phyloP scores from a whole-genome alignment of 2,888 invertebrate genomes.

The Epicampocera succincta region DNA sequence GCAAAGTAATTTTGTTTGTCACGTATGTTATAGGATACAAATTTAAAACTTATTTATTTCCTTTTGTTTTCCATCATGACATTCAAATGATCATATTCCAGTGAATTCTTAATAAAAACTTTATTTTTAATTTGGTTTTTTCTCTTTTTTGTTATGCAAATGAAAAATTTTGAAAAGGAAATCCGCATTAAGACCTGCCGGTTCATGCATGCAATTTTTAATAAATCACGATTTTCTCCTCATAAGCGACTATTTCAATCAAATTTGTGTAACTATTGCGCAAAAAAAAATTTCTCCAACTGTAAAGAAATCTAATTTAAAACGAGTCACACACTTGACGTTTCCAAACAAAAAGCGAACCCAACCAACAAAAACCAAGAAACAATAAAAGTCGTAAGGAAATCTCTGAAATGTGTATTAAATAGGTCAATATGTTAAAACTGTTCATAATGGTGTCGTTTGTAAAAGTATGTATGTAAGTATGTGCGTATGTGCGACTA shows the following conservation, averaged over 20 bases:
- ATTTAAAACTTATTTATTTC: too few species aligned
- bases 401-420: neutral
- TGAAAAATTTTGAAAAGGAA: slow-evolving; percentile 22
- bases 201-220: slow-evolving; percentile 17
- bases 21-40: too few species aligned
- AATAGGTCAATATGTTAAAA: slow-evolving; percentile 21
- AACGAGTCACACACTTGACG: slow-evolving; percentile 3
- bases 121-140: neutral
- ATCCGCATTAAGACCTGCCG: slow-evolving; percentile 15
- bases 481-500: too few species aligned
- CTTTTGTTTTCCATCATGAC: too few species aligned
- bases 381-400: slow-evolving; percentile 14
- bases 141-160: neutral
- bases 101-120: neutral
- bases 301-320: neutral
- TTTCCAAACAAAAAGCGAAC: neutral
- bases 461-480: too few species aligned
- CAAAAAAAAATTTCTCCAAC: neutral
- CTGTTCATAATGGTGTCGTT: neutral
- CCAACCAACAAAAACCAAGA: neutral
- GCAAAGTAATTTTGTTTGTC: too few species aligned
- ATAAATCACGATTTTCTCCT: slow-evolving; percentile 38
- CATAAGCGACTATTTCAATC: neutral
- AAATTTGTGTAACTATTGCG: neutral
- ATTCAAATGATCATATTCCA: too few species aligned